These are phyloP conservation scores for Colostygia pectinataria DNA, from an alignment of 2,888 invertebrate species.

Conservation along the genomic window DNA sequence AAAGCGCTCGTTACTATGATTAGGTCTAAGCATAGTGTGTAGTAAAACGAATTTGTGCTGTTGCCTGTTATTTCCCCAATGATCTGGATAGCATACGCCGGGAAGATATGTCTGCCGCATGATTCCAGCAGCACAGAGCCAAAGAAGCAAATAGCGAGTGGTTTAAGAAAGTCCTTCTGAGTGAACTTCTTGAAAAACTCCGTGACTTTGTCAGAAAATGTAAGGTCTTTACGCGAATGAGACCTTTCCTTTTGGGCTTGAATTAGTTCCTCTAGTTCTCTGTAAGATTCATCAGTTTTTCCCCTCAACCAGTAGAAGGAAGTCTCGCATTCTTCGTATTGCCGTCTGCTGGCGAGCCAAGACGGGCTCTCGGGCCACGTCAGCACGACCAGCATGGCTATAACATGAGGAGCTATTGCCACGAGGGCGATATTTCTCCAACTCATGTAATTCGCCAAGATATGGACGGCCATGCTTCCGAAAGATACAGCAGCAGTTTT, in stretches of 20 bases:
- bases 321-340: conserved; percentile 57
- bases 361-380: conserved; percentile 83
- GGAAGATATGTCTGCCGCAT: conserved; percentile 52
- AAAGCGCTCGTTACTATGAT: conserved; percentile 46
- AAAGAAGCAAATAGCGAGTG: conserved; percentile 42
- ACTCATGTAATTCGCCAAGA: conserved; percentile 40
- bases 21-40: conserved; percentile 47
- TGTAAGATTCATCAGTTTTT: conserved; percentile 28
- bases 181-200: conserved; percentile 37
- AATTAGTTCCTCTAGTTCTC: conserved; percentile 38
- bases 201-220: conserved; percentile 9
- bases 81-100: conserved; percentile 48
- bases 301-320: conserved; percentile 78
- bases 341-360: conserved; percentile 73
- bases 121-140: conserved; percentile 46
- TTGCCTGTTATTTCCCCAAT: conserved; percentile 45
- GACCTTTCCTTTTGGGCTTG: conserved; percentile 35
- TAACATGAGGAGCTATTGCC: conserved; percentile 35
- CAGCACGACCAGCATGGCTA: conserved; percentile 49
- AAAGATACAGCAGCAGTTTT: conserved; percentile 46
- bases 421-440: conserved; percentile 49
- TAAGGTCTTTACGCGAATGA: conserved; percentile 8
- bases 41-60: conserved; percentile 44
- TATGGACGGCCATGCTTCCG: conserved; percentile 45
- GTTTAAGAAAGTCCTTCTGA: conserved; percentile 43